Percentiles rank a stretch among this genome's conserved stretches.
These are phyloP conservation scores for Falco novaeseelandiae DNA, from an alignment of 2,797 vertebrate species.

Conservation along the genomic window DNA sequence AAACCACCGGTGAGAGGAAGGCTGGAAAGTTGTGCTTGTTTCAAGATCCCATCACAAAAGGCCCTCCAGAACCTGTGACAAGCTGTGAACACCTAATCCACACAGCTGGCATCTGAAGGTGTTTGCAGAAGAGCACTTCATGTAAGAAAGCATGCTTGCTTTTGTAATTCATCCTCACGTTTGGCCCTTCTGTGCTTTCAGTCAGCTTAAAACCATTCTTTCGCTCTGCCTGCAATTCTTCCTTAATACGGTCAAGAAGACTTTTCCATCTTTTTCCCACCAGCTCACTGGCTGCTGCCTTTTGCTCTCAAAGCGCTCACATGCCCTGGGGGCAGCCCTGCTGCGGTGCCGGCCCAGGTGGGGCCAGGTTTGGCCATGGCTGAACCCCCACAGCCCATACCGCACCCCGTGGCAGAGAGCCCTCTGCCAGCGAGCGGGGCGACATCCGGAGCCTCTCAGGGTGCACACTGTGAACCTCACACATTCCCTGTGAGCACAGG, in stretches of 20 bases:
- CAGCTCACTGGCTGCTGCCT: background rate
- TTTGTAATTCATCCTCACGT: background rate
- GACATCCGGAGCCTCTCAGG: background rate
- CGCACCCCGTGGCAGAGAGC: background rate
- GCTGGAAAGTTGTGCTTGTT: background rate
- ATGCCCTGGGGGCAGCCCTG: too few relatives aligned
- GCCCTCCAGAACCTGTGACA: background rate
- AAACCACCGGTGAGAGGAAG: background rate
- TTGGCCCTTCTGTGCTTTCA: background rate
- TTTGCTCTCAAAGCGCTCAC: accelerated
- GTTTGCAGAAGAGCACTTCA: background rate
- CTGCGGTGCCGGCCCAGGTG: accelerated
- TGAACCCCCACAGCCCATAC: too few relatives aligned
- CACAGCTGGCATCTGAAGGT: background rate
- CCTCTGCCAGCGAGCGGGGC: accelerated
- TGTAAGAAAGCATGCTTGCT: background rate
- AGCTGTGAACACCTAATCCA: background rate
- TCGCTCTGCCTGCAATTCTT: background rate
- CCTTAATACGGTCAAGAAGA: background rate
- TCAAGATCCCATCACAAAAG: background rate
- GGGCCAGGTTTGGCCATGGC: accelerated
- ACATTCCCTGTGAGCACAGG: accelerated
- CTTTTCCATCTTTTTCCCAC: accelerated
- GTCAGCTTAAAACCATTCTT: background rate
- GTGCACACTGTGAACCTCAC: accelerated